These are phyloP conservation scores for Esox lucius DNA, from an alignment of 2,797 vertebrate genomes.

Conservation along the genomic window DNA sequence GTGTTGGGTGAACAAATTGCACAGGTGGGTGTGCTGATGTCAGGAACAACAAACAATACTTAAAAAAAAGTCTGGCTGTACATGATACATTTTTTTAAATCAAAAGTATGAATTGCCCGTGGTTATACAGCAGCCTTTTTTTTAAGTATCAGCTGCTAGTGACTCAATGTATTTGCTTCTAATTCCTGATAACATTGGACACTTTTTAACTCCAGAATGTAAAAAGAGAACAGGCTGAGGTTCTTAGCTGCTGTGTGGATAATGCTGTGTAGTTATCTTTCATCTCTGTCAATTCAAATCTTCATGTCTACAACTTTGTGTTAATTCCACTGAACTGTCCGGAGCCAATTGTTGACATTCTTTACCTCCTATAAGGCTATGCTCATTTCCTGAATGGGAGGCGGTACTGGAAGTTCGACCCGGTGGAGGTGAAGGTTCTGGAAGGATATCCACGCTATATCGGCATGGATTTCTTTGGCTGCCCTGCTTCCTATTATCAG, in stretches of 20 bases:
- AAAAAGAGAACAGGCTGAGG: no score
- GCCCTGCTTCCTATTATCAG: constrained; percentile 38
- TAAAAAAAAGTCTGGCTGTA: no score
- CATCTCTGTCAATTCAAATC: not conserved
- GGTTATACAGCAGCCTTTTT: no score
- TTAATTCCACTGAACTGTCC: not conserved
- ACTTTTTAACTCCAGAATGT: no score
- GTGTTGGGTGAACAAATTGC: no score
- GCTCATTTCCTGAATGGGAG: constrained; percentile 88
- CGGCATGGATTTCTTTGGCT: constrained; percentile 89
- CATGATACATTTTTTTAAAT: no score
- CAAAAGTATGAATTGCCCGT: no score
- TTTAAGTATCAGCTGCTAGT: no score
- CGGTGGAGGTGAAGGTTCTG: constrained; percentile 83
- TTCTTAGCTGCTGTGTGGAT: not conserved
- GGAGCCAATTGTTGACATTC: not conserved
- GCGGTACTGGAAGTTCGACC: constrained; percentile 95
- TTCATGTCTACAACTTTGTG: not conserved
- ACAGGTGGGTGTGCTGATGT: no score
- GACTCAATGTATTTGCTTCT: no score
- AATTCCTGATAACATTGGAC: no score
- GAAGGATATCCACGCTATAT: constrained; percentile 90
- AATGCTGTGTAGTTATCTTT: not conserved
- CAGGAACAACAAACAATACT: no score
- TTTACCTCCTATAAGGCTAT: constrained; percentile 75